Base-by-base conservation (phyloP, 2,888 invertebrate species). In the Chymomyza amoena region DNA sequence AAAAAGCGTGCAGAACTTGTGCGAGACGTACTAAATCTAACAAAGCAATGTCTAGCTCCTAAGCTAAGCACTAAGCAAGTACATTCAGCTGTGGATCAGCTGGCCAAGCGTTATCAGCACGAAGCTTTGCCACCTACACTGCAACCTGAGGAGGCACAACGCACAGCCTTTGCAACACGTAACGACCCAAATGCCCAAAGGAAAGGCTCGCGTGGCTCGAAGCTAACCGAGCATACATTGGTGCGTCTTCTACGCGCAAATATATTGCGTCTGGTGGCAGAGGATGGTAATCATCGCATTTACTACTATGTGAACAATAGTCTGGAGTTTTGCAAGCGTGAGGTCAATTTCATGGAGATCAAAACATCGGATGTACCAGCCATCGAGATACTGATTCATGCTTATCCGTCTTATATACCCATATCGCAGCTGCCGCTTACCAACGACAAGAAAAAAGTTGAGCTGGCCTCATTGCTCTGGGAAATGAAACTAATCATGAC, bases 261-360 rank as follows among this genome's bases (percentile, higher is more conserved):
- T 81, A 92, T 93, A 54, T 70, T 93, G 51, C 92, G 94, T 78
- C 91, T 97, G 85, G 94, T 96, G 0, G 91, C 93, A 16, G 96
- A 96, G 3, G 36, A 61, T 20, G 36, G 20, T 10, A 83, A 82
- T 1, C 91, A 95, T 25, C 93, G 94, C 66, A 88, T 98, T 32
- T 98, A 97, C 91, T 96, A 96, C 91, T 94, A 95, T 78, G 92
- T 95, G 39, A 97, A 97, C 87, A 98, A 98, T 92, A 95, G 96
- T 0, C 93, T 95, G 77, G 95, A 96, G 80, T 97, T 97, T 89
- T 96, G 97, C 88, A 96, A 95, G 51, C 94, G 94, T 90, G 97
- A 97, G 54, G 93, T 94, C 2, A 95, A 95, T 82, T 95, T 93
- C 89, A 90, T 98, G 68, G 96, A 96, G 89, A 93, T 98, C 73